A percentile compares a stretch with the other conserved stretches of the same genome.
phyloP scores from a whole-genome alignment of 1,140 invertebrate genomes.

The Papilio glaucus region DNA sequence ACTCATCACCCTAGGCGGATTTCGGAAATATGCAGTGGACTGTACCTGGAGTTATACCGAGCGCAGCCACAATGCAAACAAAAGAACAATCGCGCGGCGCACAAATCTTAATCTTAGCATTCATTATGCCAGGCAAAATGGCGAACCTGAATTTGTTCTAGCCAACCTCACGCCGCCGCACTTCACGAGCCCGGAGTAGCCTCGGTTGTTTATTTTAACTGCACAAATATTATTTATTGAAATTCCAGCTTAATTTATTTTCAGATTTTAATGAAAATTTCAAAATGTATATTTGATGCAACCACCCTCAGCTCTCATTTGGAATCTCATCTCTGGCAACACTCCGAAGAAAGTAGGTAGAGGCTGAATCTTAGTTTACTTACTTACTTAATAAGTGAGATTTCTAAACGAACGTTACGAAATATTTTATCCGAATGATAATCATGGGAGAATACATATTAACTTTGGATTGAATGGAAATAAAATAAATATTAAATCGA shows the following conservation, averaged over 20 bases:
- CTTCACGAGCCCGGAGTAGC: conserved; percentile 53
- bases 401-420: too few species aligned
- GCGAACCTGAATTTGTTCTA: conserved; percentile 80
- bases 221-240: conserved; percentile 28
- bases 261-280: not conserved
- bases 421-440: too few species aligned
- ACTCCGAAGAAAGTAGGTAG: too few species aligned
- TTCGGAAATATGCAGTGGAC: conserved; percentile 33
- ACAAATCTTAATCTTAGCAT: conserved; percentile 81
- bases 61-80: conserved; percentile 74
- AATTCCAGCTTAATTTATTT: not conserved
- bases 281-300: not conserved
- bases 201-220: conserved; percentile 47
- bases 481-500: too few species aligned
- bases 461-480: too few species aligned
- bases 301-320: too few species aligned
- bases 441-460: too few species aligned
- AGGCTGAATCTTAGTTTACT: too few species aligned
- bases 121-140: conserved; percentile 75
- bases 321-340: too few species aligned
- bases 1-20: too few species aligned
- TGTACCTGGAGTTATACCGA: conserved; percentile 53
- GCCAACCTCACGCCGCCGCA: conserved; percentile 58
- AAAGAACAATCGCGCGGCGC: conserved; percentile 67
- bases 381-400: too few species aligned